Conservation (phyloP, 2,888 invertebrate genomes). For the Cybosia mesomella region DNA sequence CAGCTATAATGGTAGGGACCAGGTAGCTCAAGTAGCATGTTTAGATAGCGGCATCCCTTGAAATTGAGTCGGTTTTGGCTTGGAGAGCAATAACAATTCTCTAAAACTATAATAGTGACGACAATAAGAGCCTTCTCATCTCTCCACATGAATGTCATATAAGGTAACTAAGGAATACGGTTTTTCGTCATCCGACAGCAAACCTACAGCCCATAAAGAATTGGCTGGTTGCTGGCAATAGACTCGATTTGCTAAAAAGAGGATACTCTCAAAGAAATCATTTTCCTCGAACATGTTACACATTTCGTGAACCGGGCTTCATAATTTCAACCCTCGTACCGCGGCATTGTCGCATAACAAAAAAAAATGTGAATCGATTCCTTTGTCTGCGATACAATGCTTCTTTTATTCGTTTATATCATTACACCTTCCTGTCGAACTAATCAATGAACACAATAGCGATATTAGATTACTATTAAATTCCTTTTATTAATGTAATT, state of each 20-base stretch:
- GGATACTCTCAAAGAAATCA: background rate
- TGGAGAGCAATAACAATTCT: too few species aligned
- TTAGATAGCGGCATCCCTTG: too few species aligned
- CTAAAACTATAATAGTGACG: too few species aligned
- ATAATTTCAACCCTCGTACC: constrained; percentile 16
- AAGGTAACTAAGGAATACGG: background rate
- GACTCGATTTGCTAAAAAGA: background rate
- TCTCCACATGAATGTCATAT: background rate
- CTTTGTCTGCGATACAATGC: constrained; percentile 35
- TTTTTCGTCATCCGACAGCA: background rate
- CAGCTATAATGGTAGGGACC: too few species aligned
- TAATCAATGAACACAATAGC: constrained; percentile 32
- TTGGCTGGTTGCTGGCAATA: background rate
- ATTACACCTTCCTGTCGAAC: constrained; percentile 25
- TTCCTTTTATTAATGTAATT: constrained; percentile 10
- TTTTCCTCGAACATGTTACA: background rate
- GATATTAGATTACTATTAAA: constrained; percentile 17
- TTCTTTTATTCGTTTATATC: constrained; percentile 32
- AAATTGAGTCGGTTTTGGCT: too few species aligned
- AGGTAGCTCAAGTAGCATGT: too few species aligned
- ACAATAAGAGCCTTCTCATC: background rate
- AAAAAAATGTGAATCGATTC: constrained; percentile 15
- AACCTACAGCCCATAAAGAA: background rate
- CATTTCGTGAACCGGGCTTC: constrained; percentile 24
- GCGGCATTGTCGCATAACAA: constrained; percentile 34